Conservation (phyloP, 2,113 vertebrate genomes). For the Noturus placidus region DNA sequence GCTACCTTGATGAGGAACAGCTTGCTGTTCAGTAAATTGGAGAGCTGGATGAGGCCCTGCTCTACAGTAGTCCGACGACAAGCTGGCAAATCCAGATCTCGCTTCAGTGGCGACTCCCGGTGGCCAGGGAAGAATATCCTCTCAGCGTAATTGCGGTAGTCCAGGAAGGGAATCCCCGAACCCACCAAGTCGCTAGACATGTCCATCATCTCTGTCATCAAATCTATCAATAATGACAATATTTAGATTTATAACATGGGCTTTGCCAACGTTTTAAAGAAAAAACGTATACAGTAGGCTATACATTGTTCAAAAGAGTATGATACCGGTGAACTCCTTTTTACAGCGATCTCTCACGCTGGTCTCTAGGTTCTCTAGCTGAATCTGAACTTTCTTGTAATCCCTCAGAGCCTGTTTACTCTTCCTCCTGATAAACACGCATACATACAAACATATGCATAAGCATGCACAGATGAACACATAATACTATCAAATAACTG, state of each 20-base stretch:
- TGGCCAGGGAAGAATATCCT: constrained; percentile 97
- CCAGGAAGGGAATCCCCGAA: constrained; percentile 93
- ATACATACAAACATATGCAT: not conserved
- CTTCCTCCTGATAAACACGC: constrained; percentile 81
- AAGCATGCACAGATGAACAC: not conserved
- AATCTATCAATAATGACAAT: constrained; percentile 69
- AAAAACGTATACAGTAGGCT: not conserved
- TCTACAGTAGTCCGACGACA: constrained; percentile 90
- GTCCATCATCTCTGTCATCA: constrained; percentile 99
- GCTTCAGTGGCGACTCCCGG: constrained; percentile 86
- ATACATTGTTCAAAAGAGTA: not conserved
- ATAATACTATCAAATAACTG: not conserved
- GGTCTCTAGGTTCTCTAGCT: constrained; percentile 95
- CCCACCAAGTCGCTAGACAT: constrained; percentile 95
- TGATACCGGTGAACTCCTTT: constrained; percentile 93
- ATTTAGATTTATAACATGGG: not conserved
- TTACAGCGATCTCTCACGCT: constrained; percentile 97
- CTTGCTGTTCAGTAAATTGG: constrained; percentile 97
- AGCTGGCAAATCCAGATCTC: constrained; percentile 91
- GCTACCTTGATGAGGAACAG: constrained; percentile 96
- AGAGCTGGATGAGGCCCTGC: constrained; percentile 93
- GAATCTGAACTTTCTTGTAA: constrained; percentile 98
- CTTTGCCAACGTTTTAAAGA: not conserved
- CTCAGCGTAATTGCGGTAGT: constrained; percentile 91
- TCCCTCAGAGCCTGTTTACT: constrained; percentile 96